These are phyloP conservation scores for Morbakka virulenta DNA, from an alignment of 30 jellyfish, hydroid and myxozoan genomes.

Conservation along the genomic window DNA sequence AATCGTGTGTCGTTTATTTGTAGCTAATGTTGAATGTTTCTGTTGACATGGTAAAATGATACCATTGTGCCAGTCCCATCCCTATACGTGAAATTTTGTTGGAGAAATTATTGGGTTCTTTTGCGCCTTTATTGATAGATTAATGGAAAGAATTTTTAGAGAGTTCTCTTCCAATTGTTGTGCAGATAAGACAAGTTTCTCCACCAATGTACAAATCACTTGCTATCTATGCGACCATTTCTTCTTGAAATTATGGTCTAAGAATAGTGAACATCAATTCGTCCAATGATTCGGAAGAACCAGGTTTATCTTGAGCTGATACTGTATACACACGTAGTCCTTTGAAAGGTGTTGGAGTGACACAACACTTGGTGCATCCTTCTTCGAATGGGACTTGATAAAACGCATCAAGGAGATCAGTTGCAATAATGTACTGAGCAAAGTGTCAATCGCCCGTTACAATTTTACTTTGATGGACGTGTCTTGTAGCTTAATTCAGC, in stretches of 20 bases:
- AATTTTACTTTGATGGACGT: too few relatives aligned
- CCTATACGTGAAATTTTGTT: background rate
- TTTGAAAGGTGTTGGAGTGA: background rate
- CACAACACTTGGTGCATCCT: background rate
- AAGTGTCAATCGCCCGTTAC: too few relatives aligned
- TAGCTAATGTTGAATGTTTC: background rate
- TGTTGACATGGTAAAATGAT: too few relatives aligned
- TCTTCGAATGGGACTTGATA: background rate
- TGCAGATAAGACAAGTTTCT: background rate
- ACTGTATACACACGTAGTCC: background rate
- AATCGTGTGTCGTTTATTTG: background rate
- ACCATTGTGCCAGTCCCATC: background rate
- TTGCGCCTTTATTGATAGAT: background rate
- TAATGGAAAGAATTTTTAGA: background rate
- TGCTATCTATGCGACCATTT: background rate
- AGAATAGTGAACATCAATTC: background rate
- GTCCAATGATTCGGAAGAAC: background rate
- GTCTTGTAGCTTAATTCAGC: too few relatives aligned
- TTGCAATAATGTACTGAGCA: background rate
- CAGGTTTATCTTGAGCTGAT: background rate
- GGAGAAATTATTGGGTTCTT: background rate
- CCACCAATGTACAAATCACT: conserved; percentile 2
- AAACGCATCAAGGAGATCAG: background rate
- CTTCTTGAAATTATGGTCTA: background rate
- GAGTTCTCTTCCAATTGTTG: background rate